Evolutionary conservation across 2,113 vertebrate genomes (phyloP), one percentile per base, ranked within the genome.

Genomic region (Ramphastos sulfuratus): DNA sequence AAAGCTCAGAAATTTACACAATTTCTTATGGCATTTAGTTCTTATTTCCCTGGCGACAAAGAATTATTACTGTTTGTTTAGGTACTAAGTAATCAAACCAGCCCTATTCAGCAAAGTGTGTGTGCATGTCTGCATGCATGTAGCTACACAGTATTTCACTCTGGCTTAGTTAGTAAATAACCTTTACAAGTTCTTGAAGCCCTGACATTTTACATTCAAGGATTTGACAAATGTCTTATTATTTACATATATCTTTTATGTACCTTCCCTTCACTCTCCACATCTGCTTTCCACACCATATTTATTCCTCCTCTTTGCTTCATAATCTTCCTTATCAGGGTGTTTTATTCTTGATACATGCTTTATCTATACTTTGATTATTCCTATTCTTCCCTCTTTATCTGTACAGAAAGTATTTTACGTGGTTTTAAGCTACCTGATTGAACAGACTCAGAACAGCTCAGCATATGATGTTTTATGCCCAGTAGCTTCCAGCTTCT

Each of bases 281-380:
- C 72, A 66, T 64, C 84, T 78, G 70, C 56, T 74, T 96, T 87
- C 33, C 48, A 70, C 69, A 80, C 64, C 39, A 25, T 88, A 85
- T 88, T 94, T 93, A 80, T 65, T 86, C 91, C 82, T 93, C 59
- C 91, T 89, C 78, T 84, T 95, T 91, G 83, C 95, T 93, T 91
- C 72, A 39, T 77, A 52, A 71, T 85, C 59, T 90, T 81, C 30
- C 50, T 86, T 72, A 90, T 72, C 66, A 63, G 23, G 7, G 60
- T 35, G 59, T 82, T 94, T 94, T 92, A 83, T 39, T 82, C 65
- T 77, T 35, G 19, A 67, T 63, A 60, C 28, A 58, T 15, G 31
- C 33, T 94, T 94, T 83, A 80, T 10, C 82, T 92, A 69, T 12
- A 18, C 79, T 70, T 28, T 18, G 27, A 58, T 87, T 85, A 78